phyloP scores from a whole-genome alignment of 2,113 vertebrate genomes.

The Calidris pygmaea region DNA sequence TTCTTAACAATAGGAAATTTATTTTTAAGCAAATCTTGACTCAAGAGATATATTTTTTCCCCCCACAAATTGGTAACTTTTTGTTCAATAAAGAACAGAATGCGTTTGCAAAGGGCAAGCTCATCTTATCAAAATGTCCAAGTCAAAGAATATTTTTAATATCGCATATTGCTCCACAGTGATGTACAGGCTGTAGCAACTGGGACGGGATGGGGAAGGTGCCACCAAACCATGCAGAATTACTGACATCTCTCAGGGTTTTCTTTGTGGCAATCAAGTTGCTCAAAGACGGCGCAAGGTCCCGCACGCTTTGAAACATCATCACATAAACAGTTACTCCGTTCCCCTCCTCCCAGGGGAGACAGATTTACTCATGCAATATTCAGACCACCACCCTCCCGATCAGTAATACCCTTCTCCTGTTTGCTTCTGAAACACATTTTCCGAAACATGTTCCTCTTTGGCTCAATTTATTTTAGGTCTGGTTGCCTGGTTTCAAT shows the following conservation, averaged over 20 bases:
- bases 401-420: not conserved
- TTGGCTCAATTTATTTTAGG: not conserved
- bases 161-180: accelerated
- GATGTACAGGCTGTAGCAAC: not conserved
- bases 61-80: not conserved
- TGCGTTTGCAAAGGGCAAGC: not conserved
- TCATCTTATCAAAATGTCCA: too few relatives aligned
- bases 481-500: not conserved
- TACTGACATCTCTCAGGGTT: not conserved
- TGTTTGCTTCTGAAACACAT: not conserved
- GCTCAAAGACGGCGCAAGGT: not conserved
- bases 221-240: not conserved
- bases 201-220: not conserved
- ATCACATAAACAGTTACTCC: too few relatives aligned
- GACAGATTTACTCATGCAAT: not conserved
- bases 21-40: not conserved
- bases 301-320: not conserved
- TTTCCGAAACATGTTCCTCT: not conserved
- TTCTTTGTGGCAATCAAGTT: not conserved
- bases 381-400: not conserved
- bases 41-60: accelerated
- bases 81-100: not conserved
- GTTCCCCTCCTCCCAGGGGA: too few relatives aligned
- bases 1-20: too few relatives aligned
- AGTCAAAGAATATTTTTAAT: not conserved